These are phyloP conservation scores for Acromyrmex heyeri DNA, from an alignment of 1,140 invertebrate species.

Conservation along the genomic window DNA sequence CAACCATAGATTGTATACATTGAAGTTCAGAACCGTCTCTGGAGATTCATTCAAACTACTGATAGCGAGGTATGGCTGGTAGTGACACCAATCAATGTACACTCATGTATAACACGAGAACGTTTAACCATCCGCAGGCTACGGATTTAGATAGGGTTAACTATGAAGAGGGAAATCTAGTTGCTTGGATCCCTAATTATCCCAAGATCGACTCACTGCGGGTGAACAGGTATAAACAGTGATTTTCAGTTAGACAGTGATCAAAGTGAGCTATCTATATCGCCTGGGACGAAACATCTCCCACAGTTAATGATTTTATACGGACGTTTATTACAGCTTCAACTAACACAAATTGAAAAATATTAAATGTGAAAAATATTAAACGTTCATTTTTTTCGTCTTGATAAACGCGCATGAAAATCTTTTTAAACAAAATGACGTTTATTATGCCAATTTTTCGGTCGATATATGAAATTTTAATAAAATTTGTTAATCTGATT, in stretches of 20 bases:
- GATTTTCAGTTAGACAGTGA: slow-evolving; percentile 64
- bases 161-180: slow-evolving; percentile 73
- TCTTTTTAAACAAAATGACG: neutral
- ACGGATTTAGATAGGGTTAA: slow-evolving; percentile 79
- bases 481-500: neutral
- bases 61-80: slow-evolving; percentile 57
- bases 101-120: slow-evolving; percentile 67
- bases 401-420: neutral
- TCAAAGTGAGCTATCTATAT: slow-evolving; percentile 47
- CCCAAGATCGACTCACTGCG: slow-evolving; percentile 72
- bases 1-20: slow-evolving; percentile 20
- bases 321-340: neutral
- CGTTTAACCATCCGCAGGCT: slow-evolving; percentile 68
- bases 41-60: slow-evolving; percentile 63
- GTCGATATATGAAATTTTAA: neutral
- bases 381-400: neutral
- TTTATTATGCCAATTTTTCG: neutral
- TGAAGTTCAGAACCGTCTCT: slow-evolving; percentile 19
- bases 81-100: slow-evolving; percentile 70
- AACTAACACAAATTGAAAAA: neutral
- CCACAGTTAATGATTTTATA: slow-evolving; percentile 3
- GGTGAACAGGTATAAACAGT: slow-evolving; percentile 76
- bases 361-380: neutral
- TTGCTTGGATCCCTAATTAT: slow-evolving; percentile 75
- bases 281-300: neutral